A percentile compares a stretch with the other conserved stretches of the same genome.
Conservation (phyloP, 2,113 vertebrate species). For the Sisor rabdophorus region DNA sequence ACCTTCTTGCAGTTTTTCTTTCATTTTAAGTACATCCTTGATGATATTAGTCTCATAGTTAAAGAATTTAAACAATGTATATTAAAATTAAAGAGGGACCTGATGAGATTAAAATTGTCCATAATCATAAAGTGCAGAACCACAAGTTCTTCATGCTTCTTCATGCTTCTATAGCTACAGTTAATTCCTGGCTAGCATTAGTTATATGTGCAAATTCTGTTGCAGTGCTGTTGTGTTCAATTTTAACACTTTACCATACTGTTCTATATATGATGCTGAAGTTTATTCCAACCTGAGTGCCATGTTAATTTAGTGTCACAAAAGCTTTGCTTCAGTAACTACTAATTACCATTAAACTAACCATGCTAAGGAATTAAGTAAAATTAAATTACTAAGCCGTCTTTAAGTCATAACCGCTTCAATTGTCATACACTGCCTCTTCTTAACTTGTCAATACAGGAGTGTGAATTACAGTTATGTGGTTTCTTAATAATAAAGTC, state of each 20-base stretch:
- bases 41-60: no score
- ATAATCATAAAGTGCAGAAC: slow-evolving; percentile 2
- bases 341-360: neutral
- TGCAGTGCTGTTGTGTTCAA: neutral
- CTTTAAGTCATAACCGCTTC: neutral
- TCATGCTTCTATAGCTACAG: slow-evolving; percentile 18
- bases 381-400: neutral
- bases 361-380: neutral
- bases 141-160: neutral
- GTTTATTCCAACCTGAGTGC: neutral
- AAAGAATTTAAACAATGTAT: no score
- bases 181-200: neutral
- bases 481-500: no score
- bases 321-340: neutral
- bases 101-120: neutral
- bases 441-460: no score
- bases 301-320: neutral
- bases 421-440: neutral
- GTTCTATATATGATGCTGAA: neutral
- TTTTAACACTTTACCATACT: neutral
- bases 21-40: no score
- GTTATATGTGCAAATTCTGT: neutral
- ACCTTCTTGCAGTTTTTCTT: no score
- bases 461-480: no score
- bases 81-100: neutral